These are phyloP conservation scores for Sebastes minor DNA, from an alignment of 2,797 vertebrate genomes.

Conservation along the genomic window DNA sequence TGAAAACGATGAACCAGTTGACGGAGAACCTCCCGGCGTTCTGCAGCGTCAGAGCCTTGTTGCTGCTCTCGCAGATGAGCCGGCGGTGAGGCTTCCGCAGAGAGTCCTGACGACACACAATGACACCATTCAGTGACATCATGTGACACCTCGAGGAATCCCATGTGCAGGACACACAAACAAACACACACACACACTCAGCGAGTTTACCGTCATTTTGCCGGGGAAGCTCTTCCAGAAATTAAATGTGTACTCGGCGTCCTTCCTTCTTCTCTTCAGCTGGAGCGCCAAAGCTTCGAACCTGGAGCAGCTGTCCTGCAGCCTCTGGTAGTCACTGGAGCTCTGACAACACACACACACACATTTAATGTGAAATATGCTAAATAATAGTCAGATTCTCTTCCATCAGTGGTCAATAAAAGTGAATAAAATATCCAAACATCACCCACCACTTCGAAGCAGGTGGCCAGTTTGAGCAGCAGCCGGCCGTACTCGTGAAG, in stretches of 20 bases:
- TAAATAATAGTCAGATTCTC: not conserved
- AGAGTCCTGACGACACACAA: conserved; percentile 83
- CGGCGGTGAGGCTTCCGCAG: conserved; percentile 90
- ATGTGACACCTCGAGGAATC: not conserved
- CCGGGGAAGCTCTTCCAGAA: conserved; percentile 99
- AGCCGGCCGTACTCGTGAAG: conserved; percentile 89
- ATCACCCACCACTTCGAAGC: conserved; percentile 92
- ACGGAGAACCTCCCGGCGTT: conserved; percentile 94
- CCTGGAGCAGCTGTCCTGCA: conserved; percentile 90
- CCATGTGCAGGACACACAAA: no score
- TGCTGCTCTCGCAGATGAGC: conserved; percentile 95
- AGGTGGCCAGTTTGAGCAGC: conserved; percentile 93
- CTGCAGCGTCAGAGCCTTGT: conserved; percentile 91
- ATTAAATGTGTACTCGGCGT: conserved; percentile 91
- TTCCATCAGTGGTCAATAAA: not conserved
- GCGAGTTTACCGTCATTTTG: conserved; percentile 91
- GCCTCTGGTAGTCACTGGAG: conserved; percentile 90
- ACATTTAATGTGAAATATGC: not conserved
- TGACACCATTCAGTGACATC: conserved; percentile 8
- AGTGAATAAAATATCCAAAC: not conserved
- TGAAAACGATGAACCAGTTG: conserved; percentile 97
- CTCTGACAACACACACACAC: conserved; percentile 69
- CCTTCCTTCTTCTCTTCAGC: conserved; percentile 90
- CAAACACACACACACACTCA: not conserved
- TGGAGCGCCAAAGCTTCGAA: conserved; percentile 89